Evolutionary conservation across 2,797 vertebrate genomes (phyloP).

Genomic region (Pseudochromis fuscus): DNA sequence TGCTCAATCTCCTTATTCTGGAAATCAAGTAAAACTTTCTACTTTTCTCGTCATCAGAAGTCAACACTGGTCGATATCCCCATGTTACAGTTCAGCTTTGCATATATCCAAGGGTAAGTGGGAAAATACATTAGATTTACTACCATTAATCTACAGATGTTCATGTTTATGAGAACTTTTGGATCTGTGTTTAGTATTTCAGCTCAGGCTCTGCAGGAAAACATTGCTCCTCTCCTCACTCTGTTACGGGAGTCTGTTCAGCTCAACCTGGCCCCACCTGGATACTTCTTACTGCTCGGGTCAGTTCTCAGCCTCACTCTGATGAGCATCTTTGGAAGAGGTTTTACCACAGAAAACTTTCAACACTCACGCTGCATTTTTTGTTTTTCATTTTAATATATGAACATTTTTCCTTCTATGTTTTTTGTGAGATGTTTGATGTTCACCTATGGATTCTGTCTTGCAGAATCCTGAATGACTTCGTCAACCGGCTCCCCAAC

Average conservation of each 20-base stretch:
- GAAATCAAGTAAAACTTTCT: not conserved
- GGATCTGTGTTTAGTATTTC: conserved; percentile 83
- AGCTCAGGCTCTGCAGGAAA: conserved; percentile 90
- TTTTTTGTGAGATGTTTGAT: not conserved
- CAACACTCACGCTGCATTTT: not conserved
- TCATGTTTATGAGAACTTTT: not conserved
- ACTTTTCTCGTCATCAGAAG: conserved; percentile 77
- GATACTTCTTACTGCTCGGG: conserved; percentile 95
- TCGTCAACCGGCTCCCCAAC: conserved; percentile 92
- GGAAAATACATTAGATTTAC: conserved; percentile 17
- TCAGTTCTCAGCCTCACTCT: conserved; percentile 67
- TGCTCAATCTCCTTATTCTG: not conserved
- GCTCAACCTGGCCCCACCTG: conserved; percentile 93
- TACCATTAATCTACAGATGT: not conserved
- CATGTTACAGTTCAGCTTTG: conserved; percentile 92
- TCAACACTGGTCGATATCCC: conserved; percentile 91
- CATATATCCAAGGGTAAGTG: conserved; percentile 94
- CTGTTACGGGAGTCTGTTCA: conserved; percentile 94
- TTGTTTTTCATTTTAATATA: not conserved
- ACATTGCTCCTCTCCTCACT: conserved; percentile 87
- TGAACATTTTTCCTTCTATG: not conserved
- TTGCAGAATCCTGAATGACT: conserved; percentile 93
- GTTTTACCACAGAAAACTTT: not conserved
- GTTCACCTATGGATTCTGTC: conserved; percentile 4
- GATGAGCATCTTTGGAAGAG: not conserved